Base-by-base conservation (phyloP, 2,888 invertebrate species). In the Sthenelais limicola region DNA sequence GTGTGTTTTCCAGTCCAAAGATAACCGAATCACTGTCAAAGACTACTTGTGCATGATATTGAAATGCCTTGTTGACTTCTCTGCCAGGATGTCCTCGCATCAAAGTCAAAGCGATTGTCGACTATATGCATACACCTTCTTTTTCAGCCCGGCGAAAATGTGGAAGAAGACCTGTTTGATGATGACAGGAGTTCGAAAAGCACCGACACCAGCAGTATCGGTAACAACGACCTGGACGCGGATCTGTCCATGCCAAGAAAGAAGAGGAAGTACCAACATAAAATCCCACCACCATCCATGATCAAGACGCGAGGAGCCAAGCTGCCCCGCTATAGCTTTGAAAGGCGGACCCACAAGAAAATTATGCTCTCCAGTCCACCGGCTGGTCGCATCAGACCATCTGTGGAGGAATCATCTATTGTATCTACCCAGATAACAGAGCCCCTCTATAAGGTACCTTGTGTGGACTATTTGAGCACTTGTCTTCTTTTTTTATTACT, bases 251-350 rank as follows among this genome's bases (percentile, higher is more conserved):
- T 18, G 4, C 30, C 18, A 28, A 69, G 30, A 47, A 67, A 72
- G 67, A 76, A 75, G 49, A 54, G 76, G 26, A 73, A 73, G 43
- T 75, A 75, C 54, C 51, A 28, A 21, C 76, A 62, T 30, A 54
- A 33, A 4, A 30, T 68, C 15, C 68, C 71, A 48, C 86, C 88
- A 3, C 86, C 85, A 7, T 84, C 87, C 21, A 86, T 85, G 48
- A 88, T 88, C 68, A 85, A 84, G 74, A 91, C 91, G 0, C 87
- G 91, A 47, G 91, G 91, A n/a, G 91, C 91, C 1, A 91, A 91
- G 79, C 87, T 91, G 32, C 91, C 91, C 0, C 91, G 91, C 83
- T 91, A 91, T 82, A 91, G 91, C 7, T 85, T 90, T 79, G 85
- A 78, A 56, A 43, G 72, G n/a, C 67, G 73, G 28, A 77, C 77